Evolutionary conservation across 1,140 invertebrate species (phyloP), one percentile per base, ranked within the genome.

Genomic region (Lucilia cuprina): DNA sequence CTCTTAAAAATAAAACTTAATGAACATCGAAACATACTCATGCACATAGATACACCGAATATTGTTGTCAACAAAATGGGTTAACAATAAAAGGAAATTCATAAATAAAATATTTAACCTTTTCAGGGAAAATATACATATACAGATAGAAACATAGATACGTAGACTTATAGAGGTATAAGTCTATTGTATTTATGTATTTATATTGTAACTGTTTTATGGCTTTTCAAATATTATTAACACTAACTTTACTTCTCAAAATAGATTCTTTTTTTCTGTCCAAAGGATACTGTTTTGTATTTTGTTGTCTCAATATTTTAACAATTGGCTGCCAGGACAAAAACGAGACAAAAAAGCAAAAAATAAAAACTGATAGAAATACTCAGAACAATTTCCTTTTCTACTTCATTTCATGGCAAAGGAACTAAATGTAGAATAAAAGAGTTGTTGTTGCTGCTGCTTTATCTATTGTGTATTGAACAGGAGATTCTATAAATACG

Each of bases 161-260:
- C 41, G 0, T 41, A 41, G 5, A 41, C 41, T 41, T 41, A 41
- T 41, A 41, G 2, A 41, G 7, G 7, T 41, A 41, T 7, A 0
- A 10, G 41, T 41, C 41, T n/a, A 60, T 60, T 17, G 55, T 17
- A 60, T 60, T 60, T 60, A 2, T 4, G 10, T 41, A 17, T 60
- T 60, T 60, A 70, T 21, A 19, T 25, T 70, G 65, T 70, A 70
- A 70, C 65, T 70, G 65, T 70, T 70, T 70, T 70, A 70, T 70
- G 65, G 65, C n/a, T 70, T 70, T 70, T 70, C 65, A 41, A 41
- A 41, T 41, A 41, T 41, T 41, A 41, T 41, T 41, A 41, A 41
- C 41, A 41, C 41, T 41, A 41, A 41, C 41, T 41, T 41, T 41
- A 41, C 41, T 41, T 41, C 41, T 41, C 7, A 41, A 41, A 41